Evolutionary conservation across 2,888 invertebrate genomes (phyloP).

Genomic region (Stomorhina lunata): DNA sequence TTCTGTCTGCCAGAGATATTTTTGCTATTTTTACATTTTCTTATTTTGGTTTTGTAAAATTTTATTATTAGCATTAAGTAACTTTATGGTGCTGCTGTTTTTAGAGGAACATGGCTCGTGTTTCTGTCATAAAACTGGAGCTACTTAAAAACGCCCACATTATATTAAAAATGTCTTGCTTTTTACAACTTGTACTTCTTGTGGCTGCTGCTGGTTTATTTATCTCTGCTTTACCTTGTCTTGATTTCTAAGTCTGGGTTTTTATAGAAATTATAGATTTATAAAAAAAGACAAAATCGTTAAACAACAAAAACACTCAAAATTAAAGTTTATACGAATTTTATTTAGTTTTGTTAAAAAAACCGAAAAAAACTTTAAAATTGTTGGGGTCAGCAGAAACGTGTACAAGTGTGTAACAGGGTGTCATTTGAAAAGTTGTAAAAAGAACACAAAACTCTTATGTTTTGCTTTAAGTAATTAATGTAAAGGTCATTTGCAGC

Average conservation of each 20-base stretch:
- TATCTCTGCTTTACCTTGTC: not conserved
- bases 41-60: conserved; percentile 8
- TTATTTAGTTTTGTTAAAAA: not conserved
- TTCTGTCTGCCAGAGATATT: conserved; percentile 8
- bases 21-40: conserved; percentile 5
- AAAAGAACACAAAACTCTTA: not conserved
- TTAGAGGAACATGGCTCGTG: conserved; percentile 33
- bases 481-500: conserved; percentile 58
- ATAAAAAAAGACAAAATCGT: not conserved
- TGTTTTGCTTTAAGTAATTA: conserved; percentile 55
- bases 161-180: not conserved
- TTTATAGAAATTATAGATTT: conserved; percentile 4
- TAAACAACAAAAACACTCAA: conserved; percentile 39
- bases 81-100: conserved; percentile 17
- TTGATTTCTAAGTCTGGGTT: conserved; percentile 8
- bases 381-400: not conserved
- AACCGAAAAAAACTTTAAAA: not conserved
- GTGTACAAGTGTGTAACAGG: not conserved
- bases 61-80: conserved; percentile 32
- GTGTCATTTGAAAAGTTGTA: conserved; percentile 19
- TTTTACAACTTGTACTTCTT: not conserved
- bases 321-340: conserved; percentile 28
- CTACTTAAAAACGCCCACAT: conserved; percentile 61
- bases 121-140: conserved; percentile 54
- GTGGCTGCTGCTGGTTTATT: conserved; percentile 1